Evolutionary conservation across 2,797 vertebrate genomes (phyloP).

Genomic region (Luscinia luscinia): DNA sequence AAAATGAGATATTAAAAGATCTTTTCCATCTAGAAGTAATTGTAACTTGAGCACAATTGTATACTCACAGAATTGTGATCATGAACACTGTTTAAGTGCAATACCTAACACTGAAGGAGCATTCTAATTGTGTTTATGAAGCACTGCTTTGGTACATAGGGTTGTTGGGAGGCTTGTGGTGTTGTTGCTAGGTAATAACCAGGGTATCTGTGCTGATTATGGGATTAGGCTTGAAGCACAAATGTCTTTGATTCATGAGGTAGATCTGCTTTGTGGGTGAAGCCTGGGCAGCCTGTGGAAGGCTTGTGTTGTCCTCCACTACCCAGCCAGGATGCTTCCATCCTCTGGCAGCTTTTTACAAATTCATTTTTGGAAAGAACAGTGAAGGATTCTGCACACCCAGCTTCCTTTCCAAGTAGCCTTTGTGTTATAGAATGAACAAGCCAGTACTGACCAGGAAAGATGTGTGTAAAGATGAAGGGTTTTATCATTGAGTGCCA

Average conservation of each 20-base stretch:
- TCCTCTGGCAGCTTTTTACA: not conserved
- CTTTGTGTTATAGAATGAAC: not conserved
- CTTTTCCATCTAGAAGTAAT: not conserved
- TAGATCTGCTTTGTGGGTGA: not conserved
- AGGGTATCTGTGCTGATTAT: not conserved
- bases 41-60: not conserved
- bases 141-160: not conserved
- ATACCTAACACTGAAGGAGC: not conserved
- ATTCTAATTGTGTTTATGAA: not conserved
- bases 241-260: not conserved
- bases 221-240: constrained; percentile 33
- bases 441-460: not conserved
- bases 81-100: not conserved
- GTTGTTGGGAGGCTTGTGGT: not conserved
- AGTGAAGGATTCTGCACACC: not conserved
- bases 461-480: not conserved
- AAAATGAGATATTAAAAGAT: not conserved
- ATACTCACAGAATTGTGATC: not conserved
- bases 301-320: not conserved
- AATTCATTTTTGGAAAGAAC: not conserved
- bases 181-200: not conserved
- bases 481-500: constrained; percentile 1
- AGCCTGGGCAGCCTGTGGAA: not conserved
- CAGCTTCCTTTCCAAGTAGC: not conserved
- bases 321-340: not conserved